Evolutionary conservation across 2,888 invertebrate genomes (phyloP), one percentile per base, ranked within the genome.

Genomic region (Scelioninae gen. 1): DNA sequence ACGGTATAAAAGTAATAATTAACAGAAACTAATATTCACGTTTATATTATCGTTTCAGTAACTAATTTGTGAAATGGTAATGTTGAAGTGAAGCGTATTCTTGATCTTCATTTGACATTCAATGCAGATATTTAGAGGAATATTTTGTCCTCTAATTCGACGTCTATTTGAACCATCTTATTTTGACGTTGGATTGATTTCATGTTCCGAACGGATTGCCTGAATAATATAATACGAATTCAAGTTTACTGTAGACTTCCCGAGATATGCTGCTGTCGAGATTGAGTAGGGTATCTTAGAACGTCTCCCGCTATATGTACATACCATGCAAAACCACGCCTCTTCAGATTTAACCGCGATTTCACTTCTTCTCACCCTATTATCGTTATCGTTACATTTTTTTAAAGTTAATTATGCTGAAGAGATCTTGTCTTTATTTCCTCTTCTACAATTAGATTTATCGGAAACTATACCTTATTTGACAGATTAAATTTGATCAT

Each of bases 171-270:
- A 66, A 68, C 38, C 65, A 11, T 66, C 60, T 76, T 76, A 76
- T 76, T 76, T 77, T 77, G 68, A 77, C 40, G 76, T 62, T 45
- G 68, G 76, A 77, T 77, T 77, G 76, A 77, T 77, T 77, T 69
- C 69, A 56, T 77, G 77, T 77, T 69, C 69, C 62, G 62, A 77
- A 45, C 55, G 69, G 69, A 77, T 77, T 69, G 76, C 68, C 63
- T 77, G 69, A 77, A 77, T 77, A 78, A 78, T 78, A 78, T 63
- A 78, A 78, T 78, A 56, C 69, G 77, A 55, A 71, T 78, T 78
- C 69, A 76, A 76, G 76, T 76, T 76, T 76, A 68, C 77, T 71
- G 69, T 78, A 71, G 77, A 78, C 69, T 77, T 62, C 55, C 55
- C 69, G 63, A 78, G 69, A 78, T 78, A 71, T 71, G 62, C 69